Conservation (phyloP, 2,797 vertebrate genomes). For the Liasis olivaceus region DNA sequence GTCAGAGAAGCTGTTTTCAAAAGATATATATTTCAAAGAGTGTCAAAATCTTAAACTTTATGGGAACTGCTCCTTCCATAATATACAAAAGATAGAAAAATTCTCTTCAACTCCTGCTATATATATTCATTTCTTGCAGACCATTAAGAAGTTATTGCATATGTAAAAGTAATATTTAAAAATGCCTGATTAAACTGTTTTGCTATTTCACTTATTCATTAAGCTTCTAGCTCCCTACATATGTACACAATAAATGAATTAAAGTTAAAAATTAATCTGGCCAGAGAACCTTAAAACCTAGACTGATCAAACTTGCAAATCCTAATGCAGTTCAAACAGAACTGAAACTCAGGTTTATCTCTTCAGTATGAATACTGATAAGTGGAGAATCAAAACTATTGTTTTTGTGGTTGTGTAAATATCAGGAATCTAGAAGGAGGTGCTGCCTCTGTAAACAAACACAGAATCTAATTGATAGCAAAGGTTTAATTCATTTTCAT, state of each 20-base stretch:
- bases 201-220: conserved; percentile 2
- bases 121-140: not conserved
- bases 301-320: conserved; percentile 43
- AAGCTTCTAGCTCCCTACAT: conserved; percentile 29
- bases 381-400: conserved; percentile 41
- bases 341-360: conserved; percentile 66
- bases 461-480: conserved; percentile 68
- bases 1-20: not conserved
- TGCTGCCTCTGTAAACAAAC: conserved; percentile 40
- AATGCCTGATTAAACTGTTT: fast-evolving
- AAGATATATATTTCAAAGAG: not conserved
- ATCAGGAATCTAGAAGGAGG: conserved; percentile 57
- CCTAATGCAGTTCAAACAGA: conserved; percentile 56
- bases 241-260: conserved; percentile 51
- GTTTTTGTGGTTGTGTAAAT: conserved; percentile 54
- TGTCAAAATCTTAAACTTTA: not conserved
- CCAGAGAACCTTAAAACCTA: conserved; percentile 48
- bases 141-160: not conserved
- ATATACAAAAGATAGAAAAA: not conserved
- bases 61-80: not conserved
- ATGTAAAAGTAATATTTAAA: not conserved
- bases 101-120: not conserved
- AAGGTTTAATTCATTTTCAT: conserved; percentile 78
- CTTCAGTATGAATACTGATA: conserved; percentile 55
- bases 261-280: conserved; percentile 52